These are phyloP conservation scores for Athalia circularis DNA, from an alignment of 2,888 invertebrate genomes.

Conservation along the genomic window DNA sequence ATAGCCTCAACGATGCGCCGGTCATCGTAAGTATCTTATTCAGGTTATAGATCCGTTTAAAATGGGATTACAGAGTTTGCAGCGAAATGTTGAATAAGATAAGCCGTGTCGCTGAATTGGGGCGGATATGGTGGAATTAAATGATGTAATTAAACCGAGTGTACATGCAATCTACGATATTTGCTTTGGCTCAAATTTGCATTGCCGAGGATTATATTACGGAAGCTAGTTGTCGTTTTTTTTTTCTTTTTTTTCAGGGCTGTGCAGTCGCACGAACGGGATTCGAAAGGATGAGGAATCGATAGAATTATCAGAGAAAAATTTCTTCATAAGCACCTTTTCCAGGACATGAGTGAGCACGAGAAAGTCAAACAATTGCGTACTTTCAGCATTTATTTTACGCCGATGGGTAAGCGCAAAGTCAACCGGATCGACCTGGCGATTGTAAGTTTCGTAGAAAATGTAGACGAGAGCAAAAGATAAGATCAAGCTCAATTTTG, in stretches of 20 bases:
- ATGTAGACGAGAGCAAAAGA: neutral
- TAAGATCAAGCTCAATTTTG: conserved; percentile 8
- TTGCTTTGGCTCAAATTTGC: conserved; percentile 16
- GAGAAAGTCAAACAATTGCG: conserved; percentile 21
- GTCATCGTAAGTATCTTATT: too few species aligned
- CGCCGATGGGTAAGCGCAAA: conserved; percentile 19
- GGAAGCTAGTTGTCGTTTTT: conserved; percentile 13
- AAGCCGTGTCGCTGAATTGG: neutral
- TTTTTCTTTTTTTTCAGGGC: neutral
- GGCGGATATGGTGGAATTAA: neutral
- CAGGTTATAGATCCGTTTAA: neutral
- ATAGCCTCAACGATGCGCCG: too few species aligned
- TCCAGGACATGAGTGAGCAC: conserved; percentile 20
- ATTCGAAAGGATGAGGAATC: neutral
- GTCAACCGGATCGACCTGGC: conserved; percentile 2
- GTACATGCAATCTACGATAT: neutral
- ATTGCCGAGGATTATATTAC: conserved; percentile 23
- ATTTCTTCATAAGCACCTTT: conserved; percentile 2
- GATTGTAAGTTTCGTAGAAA: conserved; percentile 12
- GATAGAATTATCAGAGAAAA: neutral
- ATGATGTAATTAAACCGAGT: neutral
- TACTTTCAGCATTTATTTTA: conserved; percentile 22
- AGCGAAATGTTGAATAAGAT: neutral
- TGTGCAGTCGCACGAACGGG: too few species aligned
- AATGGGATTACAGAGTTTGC: neutral